Percentiles rank a stretch among this genome's conserved stretches.
Conservation (phyloP, 2,888 invertebrate genomes). For the Philopedon plagiatum region DNA sequence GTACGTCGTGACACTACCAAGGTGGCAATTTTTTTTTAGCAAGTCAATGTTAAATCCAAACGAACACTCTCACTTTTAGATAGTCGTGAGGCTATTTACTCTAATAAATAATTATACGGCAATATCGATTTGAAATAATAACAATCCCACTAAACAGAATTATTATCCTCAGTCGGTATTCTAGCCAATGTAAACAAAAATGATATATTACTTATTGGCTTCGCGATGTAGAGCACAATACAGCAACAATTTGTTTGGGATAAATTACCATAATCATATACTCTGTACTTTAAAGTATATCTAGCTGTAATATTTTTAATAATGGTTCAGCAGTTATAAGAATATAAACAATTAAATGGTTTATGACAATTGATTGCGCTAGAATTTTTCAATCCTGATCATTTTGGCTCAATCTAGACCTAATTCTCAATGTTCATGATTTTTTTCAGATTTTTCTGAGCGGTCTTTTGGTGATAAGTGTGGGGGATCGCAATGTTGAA, state of each 20-base stretch:
- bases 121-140: slow-evolving; percentile 46
- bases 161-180: slow-evolving; percentile 42
- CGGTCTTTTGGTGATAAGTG: no score
- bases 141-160: slow-evolving; percentile 36
- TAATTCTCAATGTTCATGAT: no score
- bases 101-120: slow-evolving; percentile 48
- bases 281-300: slow-evolving; percentile 15
- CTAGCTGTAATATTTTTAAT: slow-evolving; percentile 17
- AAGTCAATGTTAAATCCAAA: slow-evolving; percentile 46
- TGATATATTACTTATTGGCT: slow-evolving; percentile 45
- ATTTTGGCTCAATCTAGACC: no score
- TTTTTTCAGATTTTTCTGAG: no score
- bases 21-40: slow-evolving; percentile 57
- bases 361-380: no score
- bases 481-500: no score
- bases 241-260: slow-evolving; percentile 42
- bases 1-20: slow-evolving; percentile 61
- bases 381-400: no score
- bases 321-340: no score
- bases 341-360: no score
- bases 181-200: slow-evolving; percentile 45
- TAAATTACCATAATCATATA: slow-evolving; percentile 39
- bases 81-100: slow-evolving; percentile 48
- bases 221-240: slow-evolving; percentile 25
- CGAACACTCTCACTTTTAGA: slow-evolving; percentile 50